Conservation (phyloP, 2,888 invertebrate genomes). For the Linhomoeus sp. region DNA sequence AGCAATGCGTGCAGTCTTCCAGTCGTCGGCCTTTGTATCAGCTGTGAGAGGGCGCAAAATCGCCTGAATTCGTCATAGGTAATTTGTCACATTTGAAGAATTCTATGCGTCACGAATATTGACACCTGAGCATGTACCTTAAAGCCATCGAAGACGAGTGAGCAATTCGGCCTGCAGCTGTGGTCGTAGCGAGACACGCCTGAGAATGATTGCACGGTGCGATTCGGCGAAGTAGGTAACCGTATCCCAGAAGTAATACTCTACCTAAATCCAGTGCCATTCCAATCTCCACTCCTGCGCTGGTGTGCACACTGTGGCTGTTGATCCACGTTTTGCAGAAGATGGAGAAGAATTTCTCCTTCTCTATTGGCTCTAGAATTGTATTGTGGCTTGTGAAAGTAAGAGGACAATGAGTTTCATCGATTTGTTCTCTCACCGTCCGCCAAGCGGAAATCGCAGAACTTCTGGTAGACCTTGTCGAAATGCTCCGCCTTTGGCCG, state of each 20-base stretch:
- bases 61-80: too few species aligned
- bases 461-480: conserved; percentile 5
- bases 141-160: conserved; percentile 24
- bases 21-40: conserved; percentile 8
- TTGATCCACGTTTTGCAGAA: conserved; percentile 23
- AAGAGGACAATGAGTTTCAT: too few species aligned
- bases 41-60: conserved; percentile 16
- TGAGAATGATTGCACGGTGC: conserved; percentile 4
- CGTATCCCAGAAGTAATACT: too few species aligned
- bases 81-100: too few species aligned
- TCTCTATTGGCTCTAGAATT: too few species aligned
- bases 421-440: too few species aligned
- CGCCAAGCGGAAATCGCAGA: neutral
- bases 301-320: conserved; percentile 23
- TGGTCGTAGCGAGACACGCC: conserved; percentile 20
- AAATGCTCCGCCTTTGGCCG: conserved; percentile 5
- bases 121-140: too few species aligned
- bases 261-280: conserved; percentile 22
- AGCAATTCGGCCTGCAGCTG: conserved; percentile 20
- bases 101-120: too few species aligned
- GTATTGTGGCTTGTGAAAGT: too few species aligned
- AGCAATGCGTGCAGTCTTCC: conserved; percentile 14
- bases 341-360: conserved; percentile 12
- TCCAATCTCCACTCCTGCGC: conserved; percentile 21
- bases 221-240: too few species aligned